Base-by-base conservation (phyloP, 2,888 invertebrate genomes). In the Euspilapteryx auroguttella region DNA sequence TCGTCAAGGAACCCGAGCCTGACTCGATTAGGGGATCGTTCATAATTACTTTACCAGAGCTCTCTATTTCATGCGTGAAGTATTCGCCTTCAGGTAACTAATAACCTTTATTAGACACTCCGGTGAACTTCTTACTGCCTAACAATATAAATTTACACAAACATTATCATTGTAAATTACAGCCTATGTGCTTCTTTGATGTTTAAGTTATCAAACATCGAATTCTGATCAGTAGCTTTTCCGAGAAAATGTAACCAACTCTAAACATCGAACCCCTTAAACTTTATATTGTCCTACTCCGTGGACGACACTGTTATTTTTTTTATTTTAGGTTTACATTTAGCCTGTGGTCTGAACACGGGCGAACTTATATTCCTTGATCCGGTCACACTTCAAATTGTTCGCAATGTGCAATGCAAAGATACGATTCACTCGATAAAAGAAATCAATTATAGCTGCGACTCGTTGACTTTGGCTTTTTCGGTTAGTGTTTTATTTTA, bases 291-390 rank as follows among this genome's bases (percentile, higher is more conserved):
- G n/a, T n/a, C n/a, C n/a, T n/a, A n/a, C n/a, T n/a, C n/a, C n/a
- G n/a, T n/a, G n/a, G n/a, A n/a, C n/a, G n/a, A n/a, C n/a, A n/a
- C n/a, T n/a, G n/a, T n/a, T n/a, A n/a, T n/a, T n/a, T n/a, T n/a
- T 25, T 7, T 23, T 30, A 21, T 40, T 45, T 17, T 34, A 80
- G 82, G 80, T 23, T 38, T 78, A 15, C 78, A 79, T 45, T 55
- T 86, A 12, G 78, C 76, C 1, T 80, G 82, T 39, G 85, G 83
- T 0, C 45, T 79, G 36, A 64, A 68, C 31, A 80, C 78, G 25
- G 85, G 86, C 1, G 61, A 73, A 32, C 29, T 86, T 14, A 56
- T 82, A 56, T 71, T 84, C 37, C 43, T 85, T 20, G 78, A 84
- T 41, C 80, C 83, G 0, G 55, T 73, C n/a, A 65, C 79, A 2